Base-by-base conservation (phyloP, 2,797 vertebrate species). In the Periophthalmus magnuspinnatus region DNA sequence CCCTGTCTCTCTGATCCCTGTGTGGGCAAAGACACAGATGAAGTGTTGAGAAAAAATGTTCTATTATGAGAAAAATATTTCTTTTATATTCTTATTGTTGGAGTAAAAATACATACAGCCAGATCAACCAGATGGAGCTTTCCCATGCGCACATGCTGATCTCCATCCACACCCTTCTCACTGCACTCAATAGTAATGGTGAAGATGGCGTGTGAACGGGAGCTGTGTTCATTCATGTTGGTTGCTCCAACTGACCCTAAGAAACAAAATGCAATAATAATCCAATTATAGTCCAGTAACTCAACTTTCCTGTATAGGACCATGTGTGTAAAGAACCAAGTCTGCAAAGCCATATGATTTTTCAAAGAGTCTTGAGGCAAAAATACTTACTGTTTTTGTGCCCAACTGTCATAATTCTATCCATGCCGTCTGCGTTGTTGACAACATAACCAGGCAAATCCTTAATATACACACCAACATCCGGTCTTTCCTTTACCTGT, bases 141-240 rank as follows among this genome's bases (percentile, higher is more conserved):
- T 72, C 98, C 98, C 97, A 99, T 97, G 76, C 96, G 94, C 65
- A 99, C 97, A 0, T 98, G 97, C 86, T 98, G 97, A 84, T 99
- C 95, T 0, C 97, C 98, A 73, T 99, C 98, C 0, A 97, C 81
- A 0, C 97, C 97, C 78, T 99, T 99, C 85, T 99, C 98, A 1
- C 97, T 99, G 91, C 97, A 99, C 84, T 99, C 98, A 0, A 99
- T 98, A 55, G 98, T 99, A 82, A 99, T 99, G 0, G 97, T 99
- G 88, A 99, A 99, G 82, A 99, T 99, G 66, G 98, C 98, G 0
- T 99, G 98, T 0, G 98, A 99, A 3, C 98, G 96, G 4, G 98
- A 99, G 81, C 98, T 99, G 90, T 99, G 97, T 76, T 99, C 98
- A 1, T 99, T 99, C 98, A 99, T 99, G 80, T 99, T 99, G 5